Evolutionary conservation across 2,113 vertebrate genomes (phyloP).

Genomic region (Heloderma charlesbogerti): DNA sequence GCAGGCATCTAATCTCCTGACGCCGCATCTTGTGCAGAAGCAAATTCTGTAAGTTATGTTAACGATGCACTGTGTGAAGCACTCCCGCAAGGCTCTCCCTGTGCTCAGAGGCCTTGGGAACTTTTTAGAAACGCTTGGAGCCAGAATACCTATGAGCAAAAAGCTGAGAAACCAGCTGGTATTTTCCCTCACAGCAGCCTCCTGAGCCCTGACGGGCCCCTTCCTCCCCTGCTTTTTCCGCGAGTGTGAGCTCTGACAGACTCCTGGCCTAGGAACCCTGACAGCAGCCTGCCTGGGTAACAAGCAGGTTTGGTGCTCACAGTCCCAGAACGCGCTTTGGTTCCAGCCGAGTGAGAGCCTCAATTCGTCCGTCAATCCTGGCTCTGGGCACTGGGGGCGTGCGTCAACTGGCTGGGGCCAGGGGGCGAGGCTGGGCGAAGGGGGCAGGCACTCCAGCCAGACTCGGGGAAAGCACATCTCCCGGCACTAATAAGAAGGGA

Average conservation of each 20-base stretch:
- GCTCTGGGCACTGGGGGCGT: neutral
- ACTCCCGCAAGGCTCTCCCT: neutral
- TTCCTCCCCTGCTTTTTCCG: neutral
- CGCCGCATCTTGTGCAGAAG: neutral
- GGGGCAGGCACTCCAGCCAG: neutral
- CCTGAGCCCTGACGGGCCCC: neutral
- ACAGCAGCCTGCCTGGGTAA: constrained; percentile 13
- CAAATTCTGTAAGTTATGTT: neutral
- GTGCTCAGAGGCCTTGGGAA: neutral
- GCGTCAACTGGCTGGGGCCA: neutral
- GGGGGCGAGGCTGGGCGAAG: neutral
- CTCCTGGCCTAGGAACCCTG: neutral
- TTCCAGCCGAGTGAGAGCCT: neutral
- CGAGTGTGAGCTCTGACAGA: neutral
- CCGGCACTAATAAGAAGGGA: constrained; percentile 24
- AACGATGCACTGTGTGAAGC: neutral
- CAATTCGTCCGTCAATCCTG: constrained; percentile 7
- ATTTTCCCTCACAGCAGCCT: neutral
- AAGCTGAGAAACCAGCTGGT: neutral
- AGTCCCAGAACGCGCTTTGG: neutral
- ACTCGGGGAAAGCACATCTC: neutral
- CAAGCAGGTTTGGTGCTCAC: neutral
- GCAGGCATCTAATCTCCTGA: neutral
- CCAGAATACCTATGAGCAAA: neutral
- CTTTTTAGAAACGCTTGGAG: neutral